These are phyloP conservation scores for Empidonax alnorum DNA, from an alignment of 2,113 vertebrate species.

Conservation along the genomic window DNA sequence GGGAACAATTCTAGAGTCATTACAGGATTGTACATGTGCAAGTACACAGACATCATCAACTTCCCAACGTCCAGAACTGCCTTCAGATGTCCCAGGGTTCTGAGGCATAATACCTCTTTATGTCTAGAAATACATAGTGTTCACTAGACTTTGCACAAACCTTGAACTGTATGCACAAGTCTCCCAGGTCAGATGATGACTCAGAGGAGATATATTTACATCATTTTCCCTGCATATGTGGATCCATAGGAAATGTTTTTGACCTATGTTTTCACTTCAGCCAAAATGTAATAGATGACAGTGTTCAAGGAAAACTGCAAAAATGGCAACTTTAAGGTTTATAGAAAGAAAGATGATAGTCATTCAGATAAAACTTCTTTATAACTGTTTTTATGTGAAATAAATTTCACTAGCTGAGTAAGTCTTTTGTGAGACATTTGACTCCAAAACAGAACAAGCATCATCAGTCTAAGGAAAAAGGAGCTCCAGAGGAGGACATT, in stretches of 20 bases:
- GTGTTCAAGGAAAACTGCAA: slow-evolving; percentile 53
- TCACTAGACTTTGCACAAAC: neutral
- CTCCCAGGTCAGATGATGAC: neutral
- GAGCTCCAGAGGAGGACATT: slow-evolving; percentile 22
- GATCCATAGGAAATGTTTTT: neutral
- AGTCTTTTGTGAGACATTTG: slow-evolving; percentile 32
- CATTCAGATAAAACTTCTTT: slow-evolving; percentile 42
- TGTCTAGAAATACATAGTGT: neutral
- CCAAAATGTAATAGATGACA: slow-evolving; percentile 46
- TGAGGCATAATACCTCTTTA: neutral
- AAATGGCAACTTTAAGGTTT: slow-evolving; percentile 19
- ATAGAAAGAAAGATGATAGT: slow-evolving; percentile 40
- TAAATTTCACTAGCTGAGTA: slow-evolving; percentile 37
- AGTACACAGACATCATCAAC: neutral
- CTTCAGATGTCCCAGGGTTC: neutral
- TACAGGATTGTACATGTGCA: rapidly evolving
- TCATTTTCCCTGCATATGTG: neutral
- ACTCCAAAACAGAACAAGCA: slow-evolving; percentile 20
- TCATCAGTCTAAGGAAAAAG: slow-evolving; percentile 20
- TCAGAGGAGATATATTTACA: neutral
- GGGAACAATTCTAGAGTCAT: neutral
- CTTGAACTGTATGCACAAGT: neutral
- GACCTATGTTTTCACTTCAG: slow-evolving; percentile 39
- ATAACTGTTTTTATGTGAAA: slow-evolving; percentile 40
- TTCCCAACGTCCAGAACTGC: neutral